These are phyloP conservation scores for Atta colombica DNA, from an alignment of 1,140 invertebrate genomes.

Conservation along the genomic window DNA sequence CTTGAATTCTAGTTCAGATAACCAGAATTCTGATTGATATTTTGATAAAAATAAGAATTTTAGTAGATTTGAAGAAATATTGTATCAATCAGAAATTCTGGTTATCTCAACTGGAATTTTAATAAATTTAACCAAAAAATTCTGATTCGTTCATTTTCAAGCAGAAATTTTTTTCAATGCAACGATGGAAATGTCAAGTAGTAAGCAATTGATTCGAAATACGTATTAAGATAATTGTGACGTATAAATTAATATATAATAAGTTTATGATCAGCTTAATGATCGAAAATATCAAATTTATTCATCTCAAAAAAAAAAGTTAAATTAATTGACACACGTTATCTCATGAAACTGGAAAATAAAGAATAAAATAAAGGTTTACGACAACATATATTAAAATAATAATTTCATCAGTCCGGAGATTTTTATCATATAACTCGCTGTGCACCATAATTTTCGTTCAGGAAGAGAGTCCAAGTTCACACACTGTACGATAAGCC, in stretches of 20 bases:
- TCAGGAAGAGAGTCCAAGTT: conserved; percentile 34
- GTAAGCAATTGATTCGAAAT: background rate
- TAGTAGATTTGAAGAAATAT: no score
- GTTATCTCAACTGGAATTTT: no score
- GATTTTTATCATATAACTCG: conserved; percentile 29
- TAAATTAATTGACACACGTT: conserved; percentile 6
- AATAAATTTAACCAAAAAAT: no score
- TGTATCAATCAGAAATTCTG: no score
- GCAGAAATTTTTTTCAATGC: no score
- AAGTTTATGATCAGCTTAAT: background rate
- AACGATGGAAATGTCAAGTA: background rate
- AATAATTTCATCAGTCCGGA: background rate
- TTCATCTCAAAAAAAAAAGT: background rate
- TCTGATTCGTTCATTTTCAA: no score
- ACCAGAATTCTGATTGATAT: no score
- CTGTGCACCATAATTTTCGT: conserved; percentile 36
- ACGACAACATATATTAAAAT: conserved; percentile 5
- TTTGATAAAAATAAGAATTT: no score
- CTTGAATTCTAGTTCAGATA: no score
- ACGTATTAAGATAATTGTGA: background rate
- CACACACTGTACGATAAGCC: conserved; percentile 37
- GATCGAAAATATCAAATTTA: background rate
- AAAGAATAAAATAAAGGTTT: background rate
- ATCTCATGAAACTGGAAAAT: background rate
- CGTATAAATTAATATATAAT: background rate